These are phyloP conservation scores for Orthosia incerta DNA, from an alignment of 2,888 invertebrate genomes.

Conservation along the genomic window DNA sequence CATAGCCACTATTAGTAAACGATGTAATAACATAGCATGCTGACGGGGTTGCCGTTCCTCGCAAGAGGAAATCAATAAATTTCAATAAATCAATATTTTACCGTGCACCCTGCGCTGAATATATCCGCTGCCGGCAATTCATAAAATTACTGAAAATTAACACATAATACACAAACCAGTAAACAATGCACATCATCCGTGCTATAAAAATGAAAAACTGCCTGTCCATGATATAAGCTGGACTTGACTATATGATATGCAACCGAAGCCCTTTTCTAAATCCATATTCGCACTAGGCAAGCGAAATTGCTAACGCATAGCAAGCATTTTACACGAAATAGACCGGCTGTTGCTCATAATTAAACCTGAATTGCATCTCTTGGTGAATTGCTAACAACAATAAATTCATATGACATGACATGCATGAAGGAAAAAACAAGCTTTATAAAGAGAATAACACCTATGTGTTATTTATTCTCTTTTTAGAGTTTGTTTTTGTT, in stretches of 20 bases:
- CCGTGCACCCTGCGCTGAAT: slow-evolving; percentile 91
- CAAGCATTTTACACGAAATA: background rate
- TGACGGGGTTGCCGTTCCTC: slow-evolving; percentile 76
- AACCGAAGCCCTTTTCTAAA: background rate
- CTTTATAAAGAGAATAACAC: background rate
- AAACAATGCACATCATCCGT: background rate
- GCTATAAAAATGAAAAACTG: background rate
- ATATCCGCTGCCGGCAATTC: slow-evolving; percentile 90
- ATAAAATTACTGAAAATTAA: background rate
- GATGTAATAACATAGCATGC: slow-evolving; percentile 38
- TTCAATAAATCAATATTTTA: slow-evolving; percentile 92
- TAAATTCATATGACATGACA: background rate
- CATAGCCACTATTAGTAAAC: too few relatives aligned
- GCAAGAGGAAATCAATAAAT: slow-evolving; percentile 91
- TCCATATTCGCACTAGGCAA: background rate
- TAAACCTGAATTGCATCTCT: background rate
- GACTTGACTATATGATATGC: background rate
- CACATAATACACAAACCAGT: background rate
- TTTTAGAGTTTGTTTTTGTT: too few relatives aligned
- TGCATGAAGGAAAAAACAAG: background rate
- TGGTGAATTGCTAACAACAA: background rate
- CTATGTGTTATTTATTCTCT: too few relatives aligned
- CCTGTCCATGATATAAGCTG: background rate
- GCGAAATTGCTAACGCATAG: background rate
- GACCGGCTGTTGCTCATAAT: background rate